Percentiles rank a stretch among this genome's conserved stretches.
These are phyloP conservation scores for Eubucco bourcierii DNA, from an alignment of 2,113 vertebrate species.

Conservation along the genomic window DNA sequence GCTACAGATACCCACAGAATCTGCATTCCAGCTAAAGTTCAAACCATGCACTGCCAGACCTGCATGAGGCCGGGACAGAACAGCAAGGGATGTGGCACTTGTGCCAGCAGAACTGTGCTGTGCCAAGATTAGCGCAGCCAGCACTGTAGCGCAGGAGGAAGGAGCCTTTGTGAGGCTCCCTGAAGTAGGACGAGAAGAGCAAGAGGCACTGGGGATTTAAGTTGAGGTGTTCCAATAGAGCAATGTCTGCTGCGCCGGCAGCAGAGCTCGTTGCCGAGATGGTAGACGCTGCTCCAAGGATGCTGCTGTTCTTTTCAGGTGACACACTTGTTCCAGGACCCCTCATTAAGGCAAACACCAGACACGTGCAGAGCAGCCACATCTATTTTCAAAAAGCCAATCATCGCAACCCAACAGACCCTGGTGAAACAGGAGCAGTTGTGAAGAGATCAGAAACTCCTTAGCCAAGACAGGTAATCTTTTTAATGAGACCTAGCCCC, in stretches of 20 bases:
- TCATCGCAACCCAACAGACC: background rate
- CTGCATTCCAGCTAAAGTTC: background rate
- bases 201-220: background rate
- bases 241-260: background rate
- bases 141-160: background rate
- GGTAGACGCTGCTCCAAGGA: background rate
- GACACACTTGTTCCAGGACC: background rate
- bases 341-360: background rate
- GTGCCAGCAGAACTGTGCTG: background rate
- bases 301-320: background rate
- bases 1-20: background rate
- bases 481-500: background rate
- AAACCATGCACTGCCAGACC: background rate
- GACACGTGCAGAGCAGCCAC: background rate
- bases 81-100: background rate
- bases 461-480: background rate
- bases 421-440: background rate
- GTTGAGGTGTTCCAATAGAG: slow-evolving; percentile 9
- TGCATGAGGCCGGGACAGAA: background rate
- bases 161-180: background rate
- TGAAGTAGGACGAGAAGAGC: slow-evolving; percentile 23
- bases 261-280: background rate
- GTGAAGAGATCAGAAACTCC: background rate
- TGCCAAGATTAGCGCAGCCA: background rate
- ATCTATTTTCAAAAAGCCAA: background rate